Base-by-base conservation (phyloP, 23 tunicate genomes). In the Pegea sp. region DNA sequence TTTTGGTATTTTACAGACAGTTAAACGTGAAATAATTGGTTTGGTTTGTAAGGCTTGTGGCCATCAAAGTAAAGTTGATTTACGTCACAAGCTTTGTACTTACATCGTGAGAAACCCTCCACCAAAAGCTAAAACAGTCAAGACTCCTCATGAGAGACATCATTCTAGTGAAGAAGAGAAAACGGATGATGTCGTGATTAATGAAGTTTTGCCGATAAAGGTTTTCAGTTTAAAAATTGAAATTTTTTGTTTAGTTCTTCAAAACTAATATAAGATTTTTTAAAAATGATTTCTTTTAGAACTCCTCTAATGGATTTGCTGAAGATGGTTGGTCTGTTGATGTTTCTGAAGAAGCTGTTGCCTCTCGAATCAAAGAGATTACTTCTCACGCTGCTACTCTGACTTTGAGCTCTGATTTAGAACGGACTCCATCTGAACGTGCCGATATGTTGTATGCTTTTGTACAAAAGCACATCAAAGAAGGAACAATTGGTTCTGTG, bases 41-140 rank as follows among this genome's bases (percentile, higher is more conserved):
- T 50, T 84, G 42, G 59, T 71, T 3, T 89, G 98, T 64, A 89
- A 76, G 44, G 98, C 98, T 54, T 89, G 98, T 54, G 98, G 98
- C 60, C 54, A 89, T 69, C 78, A 77, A 19, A 66, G 81, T 59
- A 25, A 67, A 64, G 81, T 86, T 29, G 90, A 76, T 48, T 49
- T 89, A 31, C 90, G 90, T 28, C 98, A 89, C 59, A 71, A 71
- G 57, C 73, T 89, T 32, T 76, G 90, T 67, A 89, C 88, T 20
- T 89, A 76, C 76, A 89, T 89, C 75, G 67, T 67, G 13, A 84
- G 68, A 31, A 77, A 84, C 44, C 95, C 95, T 22, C 98, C 90
- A 7, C 98, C 73, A 33, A 77, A 89, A 48, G 67, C 44, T 53
- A 76, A 76, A 48, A 89, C 77, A 44, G 16, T 38, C 46, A 65